A percentile compares a stretch with the other conserved stretches of the same genome.
Conservation (phyloP, 2,888 invertebrate species). For the Automeris io region DNA sequence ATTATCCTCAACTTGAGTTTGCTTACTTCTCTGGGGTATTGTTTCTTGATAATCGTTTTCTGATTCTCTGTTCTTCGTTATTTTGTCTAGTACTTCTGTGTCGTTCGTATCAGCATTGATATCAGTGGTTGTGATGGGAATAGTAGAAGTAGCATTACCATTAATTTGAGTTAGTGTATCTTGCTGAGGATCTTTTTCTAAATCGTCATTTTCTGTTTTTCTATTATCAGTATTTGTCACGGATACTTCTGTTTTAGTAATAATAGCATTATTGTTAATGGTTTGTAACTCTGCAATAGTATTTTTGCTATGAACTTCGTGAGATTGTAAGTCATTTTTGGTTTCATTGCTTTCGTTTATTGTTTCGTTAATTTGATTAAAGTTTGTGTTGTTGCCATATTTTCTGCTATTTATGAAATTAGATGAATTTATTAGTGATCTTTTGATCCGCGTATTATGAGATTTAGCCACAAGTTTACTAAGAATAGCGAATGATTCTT, state of each 20-base stretch:
- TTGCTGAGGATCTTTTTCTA: not conserved
- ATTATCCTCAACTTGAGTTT: not conserved
- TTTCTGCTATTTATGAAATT: slow-evolving; percentile 18
- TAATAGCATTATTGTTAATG: not conserved
- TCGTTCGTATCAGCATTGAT: too few relatives aligned
- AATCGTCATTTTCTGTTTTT: not conserved
- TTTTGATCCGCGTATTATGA: slow-evolving; percentile 25
- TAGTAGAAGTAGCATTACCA: not conserved
- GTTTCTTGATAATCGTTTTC: not conserved
- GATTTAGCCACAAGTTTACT: slow-evolving; percentile 28
- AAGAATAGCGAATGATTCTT: slow-evolving; percentile 45
- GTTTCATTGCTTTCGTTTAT: slow-evolving; percentile 10
- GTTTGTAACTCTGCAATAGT: not conserved
- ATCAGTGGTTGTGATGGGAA: not conserved
- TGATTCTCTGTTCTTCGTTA: too few relatives aligned
- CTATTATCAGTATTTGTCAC: slow-evolving; percentile 11
- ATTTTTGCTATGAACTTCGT: not conserved
- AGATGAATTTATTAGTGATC: slow-evolving; percentile 19
- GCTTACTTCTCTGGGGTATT: not conserved
- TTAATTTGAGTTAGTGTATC: not conserved
- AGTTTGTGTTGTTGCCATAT: slow-evolving; percentile 13
- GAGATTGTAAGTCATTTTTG: not conserved
- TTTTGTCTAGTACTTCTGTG: too few relatives aligned
- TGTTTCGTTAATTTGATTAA: slow-evolving; percentile 11
- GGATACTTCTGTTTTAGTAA: slow-evolving; percentile 2